A percentile compares a stretch with the other conserved stretches of the same genome.
These are phyloP conservation scores for Chiloscyllium plagiosum DNA, from an alignment of 2,113 vertebrate species.

Conservation along the genomic window DNA sequence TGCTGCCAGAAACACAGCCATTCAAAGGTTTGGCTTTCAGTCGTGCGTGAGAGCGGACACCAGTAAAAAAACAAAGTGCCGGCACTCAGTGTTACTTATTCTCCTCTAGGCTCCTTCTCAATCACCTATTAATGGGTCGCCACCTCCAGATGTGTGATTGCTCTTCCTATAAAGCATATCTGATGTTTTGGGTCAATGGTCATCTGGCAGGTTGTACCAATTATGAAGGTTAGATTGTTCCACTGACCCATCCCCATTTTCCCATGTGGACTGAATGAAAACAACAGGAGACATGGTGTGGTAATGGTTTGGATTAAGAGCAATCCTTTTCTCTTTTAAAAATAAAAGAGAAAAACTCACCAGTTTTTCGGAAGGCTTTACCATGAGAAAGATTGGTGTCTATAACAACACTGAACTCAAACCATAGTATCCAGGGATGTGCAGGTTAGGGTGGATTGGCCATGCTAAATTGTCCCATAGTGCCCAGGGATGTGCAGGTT, in stretches of 20 bases:
- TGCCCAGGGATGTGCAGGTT: too few relatives aligned
- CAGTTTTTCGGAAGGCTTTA: background rate
- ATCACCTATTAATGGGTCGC: background rate
- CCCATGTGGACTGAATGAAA: constrained; percentile 20
- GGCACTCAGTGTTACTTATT: background rate
- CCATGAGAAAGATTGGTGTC: background rate
- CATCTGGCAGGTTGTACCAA: background rate
- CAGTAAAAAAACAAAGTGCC: background rate
- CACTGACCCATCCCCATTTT: background rate
- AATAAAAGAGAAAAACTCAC: background rate
- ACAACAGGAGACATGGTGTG: background rate
- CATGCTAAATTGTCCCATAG: too few relatives aligned
- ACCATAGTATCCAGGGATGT: too few relatives aligned
- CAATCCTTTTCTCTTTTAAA: background rate
- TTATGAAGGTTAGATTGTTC: background rate
- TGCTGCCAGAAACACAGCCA: background rate
- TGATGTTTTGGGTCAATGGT: background rate
- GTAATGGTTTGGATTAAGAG: constrained; percentile 16
- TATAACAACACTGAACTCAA: background rate
- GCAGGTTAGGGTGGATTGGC: too few relatives aligned
- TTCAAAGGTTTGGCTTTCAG: constrained; percentile 14
- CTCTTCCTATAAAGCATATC: constrained; percentile 6
- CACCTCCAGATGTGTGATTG: constrained; percentile 8
- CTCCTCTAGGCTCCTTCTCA: constrained; percentile 1
- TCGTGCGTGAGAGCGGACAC: background rate